Evolutionary conservation across 2,888 invertebrate genomes (phyloP).

Genomic region (Pollenia labialis): DNA sequence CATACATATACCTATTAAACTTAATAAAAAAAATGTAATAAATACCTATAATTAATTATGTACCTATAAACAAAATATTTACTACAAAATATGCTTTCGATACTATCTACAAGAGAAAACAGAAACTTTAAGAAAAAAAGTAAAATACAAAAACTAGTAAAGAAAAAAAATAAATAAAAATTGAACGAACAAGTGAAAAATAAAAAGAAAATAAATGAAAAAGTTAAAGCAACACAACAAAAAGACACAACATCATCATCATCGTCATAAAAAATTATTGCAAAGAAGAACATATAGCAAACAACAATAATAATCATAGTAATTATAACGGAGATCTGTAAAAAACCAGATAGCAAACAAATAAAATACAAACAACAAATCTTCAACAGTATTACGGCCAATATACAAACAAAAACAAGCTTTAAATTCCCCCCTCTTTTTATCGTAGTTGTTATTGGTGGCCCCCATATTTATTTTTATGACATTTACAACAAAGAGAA

Average conservation of each 20-base stretch:
- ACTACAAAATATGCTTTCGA: neutral
- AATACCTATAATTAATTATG: conserved; percentile 12
- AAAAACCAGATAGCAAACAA: conserved; percentile 27
- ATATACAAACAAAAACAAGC: conserved; percentile 49
- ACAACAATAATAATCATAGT: conserved; percentile 43
- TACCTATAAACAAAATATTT: conserved; percentile 5
- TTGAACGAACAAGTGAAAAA: conserved; percentile 55
- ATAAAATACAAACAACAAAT: conserved; percentile 21
- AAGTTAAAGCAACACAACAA: neutral
- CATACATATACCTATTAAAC: no score
- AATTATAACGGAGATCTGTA: conserved; percentile 56
- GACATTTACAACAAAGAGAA: conserved; percentile 67
- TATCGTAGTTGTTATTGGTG: neutral
- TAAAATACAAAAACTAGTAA: neutral
- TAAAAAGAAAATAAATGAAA: neutral
- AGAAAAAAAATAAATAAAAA: conserved; percentile 28
- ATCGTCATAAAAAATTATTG: neutral
- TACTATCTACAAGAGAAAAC: conserved; percentile 6
- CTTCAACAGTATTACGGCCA: conserved; percentile 56
- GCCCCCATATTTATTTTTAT: conserved; percentile 35
- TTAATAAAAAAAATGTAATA: neutral
- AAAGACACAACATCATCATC: conserved; percentile 8
- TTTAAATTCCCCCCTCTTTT: conserved; percentile 45
- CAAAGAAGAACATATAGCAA: conserved; percentile 5
- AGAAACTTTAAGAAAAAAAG: conserved; percentile 42